Percentiles rank a stretch among this genome's conserved stretches.
Conservation (phyloP, 2,888 invertebrate species). For the Drosophila ochracea region DNA sequence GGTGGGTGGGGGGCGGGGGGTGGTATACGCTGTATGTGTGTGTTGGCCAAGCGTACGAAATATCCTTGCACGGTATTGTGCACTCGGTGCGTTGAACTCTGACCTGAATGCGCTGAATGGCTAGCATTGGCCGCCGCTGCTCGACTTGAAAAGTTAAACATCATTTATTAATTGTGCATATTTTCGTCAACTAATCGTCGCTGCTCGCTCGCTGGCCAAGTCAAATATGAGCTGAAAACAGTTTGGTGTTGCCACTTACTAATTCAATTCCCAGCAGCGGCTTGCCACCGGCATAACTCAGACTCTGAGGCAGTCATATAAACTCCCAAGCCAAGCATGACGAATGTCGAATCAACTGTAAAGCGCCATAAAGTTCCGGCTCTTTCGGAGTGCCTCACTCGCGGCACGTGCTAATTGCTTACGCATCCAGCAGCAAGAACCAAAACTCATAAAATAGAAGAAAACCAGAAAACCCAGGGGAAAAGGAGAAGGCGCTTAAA, state of each 20-base stretch:
- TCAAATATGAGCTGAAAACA: conserved; percentile 30
- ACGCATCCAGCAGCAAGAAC: conserved; percentile 50
- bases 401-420: conserved; percentile 80
- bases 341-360: conserved; percentile 65
- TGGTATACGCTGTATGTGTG: background rate
- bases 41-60: conserved; percentile 46
- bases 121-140: conserved; percentile 30
- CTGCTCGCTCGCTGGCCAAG: conserved; percentile 14
- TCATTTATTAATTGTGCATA: conserved; percentile 69
- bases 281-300: conserved; percentile 30
- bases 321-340: conserved; percentile 47
- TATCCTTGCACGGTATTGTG: conserved; percentile 68
- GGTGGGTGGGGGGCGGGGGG: background rate
- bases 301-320: conserved; percentile 17
- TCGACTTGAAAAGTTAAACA: conserved; percentile 61
- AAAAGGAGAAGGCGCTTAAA: conserved; percentile 7
- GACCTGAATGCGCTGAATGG: conserved; percentile 61
- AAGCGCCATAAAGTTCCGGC: conserved; percentile 75
- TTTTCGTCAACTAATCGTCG: conserved; percentile 63
- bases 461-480: background rate
- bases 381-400: conserved; percentile 22
- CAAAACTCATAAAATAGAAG: background rate
- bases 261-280: conserved; percentile 29
- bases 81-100: conserved; percentile 64
- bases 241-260: conserved; percentile 12